Evolutionary conservation across 2,888 invertebrate species (phyloP).

Genomic region (Hyppa rectilinea): DNA sequence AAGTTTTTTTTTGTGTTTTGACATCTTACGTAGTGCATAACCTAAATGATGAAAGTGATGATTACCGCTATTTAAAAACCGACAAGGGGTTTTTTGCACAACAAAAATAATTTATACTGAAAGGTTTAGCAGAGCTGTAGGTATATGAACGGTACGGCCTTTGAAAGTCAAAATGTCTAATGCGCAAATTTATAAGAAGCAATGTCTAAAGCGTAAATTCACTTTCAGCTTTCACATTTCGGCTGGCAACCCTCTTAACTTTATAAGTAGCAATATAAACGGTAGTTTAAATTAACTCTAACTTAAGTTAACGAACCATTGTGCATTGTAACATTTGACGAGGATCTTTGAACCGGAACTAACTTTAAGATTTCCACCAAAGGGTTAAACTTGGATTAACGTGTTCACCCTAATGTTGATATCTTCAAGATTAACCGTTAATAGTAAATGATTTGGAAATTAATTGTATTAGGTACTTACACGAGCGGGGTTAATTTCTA

Average conservation of each 20-base stretch:
- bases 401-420: conserved; percentile 24
- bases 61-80: background rate
- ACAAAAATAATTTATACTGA: background rate
- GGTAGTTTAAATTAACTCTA: conserved; percentile 37
- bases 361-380: background rate
- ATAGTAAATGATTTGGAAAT: conserved; percentile 17
- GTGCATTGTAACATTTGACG: conserved; percentile 3
- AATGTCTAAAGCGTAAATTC: too few species aligned
- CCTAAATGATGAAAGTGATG: background rate
- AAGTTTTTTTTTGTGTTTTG: background rate
- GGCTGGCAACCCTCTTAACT: conserved; percentile 21
- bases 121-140: background rate
- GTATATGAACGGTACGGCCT: too few species aligned
- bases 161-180: background rate
- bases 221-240: conserved; percentile 2
- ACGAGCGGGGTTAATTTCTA: background rate
- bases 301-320: conserved; percentile 24
- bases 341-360: conserved; percentile 17
- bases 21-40: too few species aligned
- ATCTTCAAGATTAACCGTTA: conserved; percentile 22
- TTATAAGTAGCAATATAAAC: conserved; percentile 30
- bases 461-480: conserved; percentile 4
- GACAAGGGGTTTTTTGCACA: background rate
- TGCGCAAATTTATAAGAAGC: too few species aligned
- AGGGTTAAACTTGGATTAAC: conserved; percentile 22